Evolutionary conservation across 2,888 invertebrate species (phyloP).

Genomic region (Andricus curvator): DNA sequence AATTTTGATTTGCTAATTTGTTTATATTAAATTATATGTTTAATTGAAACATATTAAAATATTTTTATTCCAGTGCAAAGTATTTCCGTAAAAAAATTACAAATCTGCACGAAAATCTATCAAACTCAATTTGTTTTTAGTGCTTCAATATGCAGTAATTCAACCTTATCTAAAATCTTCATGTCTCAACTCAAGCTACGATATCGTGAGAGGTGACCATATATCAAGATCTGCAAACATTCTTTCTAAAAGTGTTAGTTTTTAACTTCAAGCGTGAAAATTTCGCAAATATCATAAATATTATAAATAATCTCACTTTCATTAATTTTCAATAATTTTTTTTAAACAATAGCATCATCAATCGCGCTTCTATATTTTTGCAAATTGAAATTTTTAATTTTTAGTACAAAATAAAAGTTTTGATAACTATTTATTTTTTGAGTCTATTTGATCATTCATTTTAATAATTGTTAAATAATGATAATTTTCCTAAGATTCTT

Average conservation of each 20-base stretch:
- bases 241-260: too few relatives aligned
- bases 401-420: too few relatives aligned
- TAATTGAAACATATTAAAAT: neutral
- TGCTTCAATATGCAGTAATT: slow-evolving; percentile 39
- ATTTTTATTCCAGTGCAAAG: neutral
- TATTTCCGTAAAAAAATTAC: neutral
- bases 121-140: slow-evolving; percentile 18
- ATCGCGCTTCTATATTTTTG: too few relatives aligned
- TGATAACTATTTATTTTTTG: too few relatives aligned
- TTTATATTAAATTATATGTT: neutral
- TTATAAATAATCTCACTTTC: too few relatives aligned
- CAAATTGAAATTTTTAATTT: too few relatives aligned
- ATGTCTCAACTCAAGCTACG: neutral
- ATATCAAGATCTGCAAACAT: neutral
- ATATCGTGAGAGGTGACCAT: slow-evolving; percentile 10
- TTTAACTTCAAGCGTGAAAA: too few relatives aligned
- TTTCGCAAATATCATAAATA: neutral
- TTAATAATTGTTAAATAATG: too few relatives aligned
- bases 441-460: too few relatives aligned
- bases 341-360: too few relatives aligned
- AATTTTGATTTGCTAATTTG: too few relatives aligned
- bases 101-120: neutral
- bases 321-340: too few relatives aligned
- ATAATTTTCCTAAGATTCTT: neutral
- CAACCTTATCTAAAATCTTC: slow-evolving; percentile 32